Evolutionary conservation across 2,888 invertebrate species (phyloP), one percentile per base, ranked within the genome.

Genomic region (Drosophila neotestacea): DNA sequence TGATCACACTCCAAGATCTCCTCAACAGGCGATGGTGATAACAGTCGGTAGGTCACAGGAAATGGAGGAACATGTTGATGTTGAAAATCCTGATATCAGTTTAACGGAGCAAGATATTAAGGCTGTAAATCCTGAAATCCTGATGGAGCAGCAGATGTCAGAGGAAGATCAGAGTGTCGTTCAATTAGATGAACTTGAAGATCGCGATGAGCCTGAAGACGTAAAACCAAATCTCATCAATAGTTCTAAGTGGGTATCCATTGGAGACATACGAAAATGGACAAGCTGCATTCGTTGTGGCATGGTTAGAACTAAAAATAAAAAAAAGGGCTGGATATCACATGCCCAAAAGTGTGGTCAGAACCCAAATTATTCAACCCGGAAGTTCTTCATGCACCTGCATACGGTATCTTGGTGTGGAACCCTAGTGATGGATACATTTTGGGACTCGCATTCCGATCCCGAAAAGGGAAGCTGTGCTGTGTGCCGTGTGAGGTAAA

Each of bases 391-490:
- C 7, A 80, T 78, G 6, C 16, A 52, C n/a, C 28, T 73, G 0
- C 77, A 80, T 10, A 73, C 70, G 1, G 50, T 55, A 16, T 55
- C 70, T 0, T 78, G 80, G 80, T 78, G 78, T 16, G 51, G 63
- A 38, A 6, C 6, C 4, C 42, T 80, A 0, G 66, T 78, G 4
- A 22, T 10, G 2, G 64, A 78, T 27, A 41, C 34, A 0, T 41
- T 6, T 4, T 78, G 78, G 78, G 62, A 79, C 1, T 51, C 10
- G 6, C 78, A 78, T 34, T 70, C 55, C 2, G 9, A 52, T 44
- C 63, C 70, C 3, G 13, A 9, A 0, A 50, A n/a, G 0, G 78
- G 80, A 7, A 2, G 1, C 0, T 78, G 78, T 9, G 0, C 0
- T 0, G 11, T 9, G 0, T 78, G 78, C 32, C 58, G 70, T 0